Evolutionary conservation across 2,113 vertebrate genomes (phyloP).

Genomic region (Myotis lucifugus): DNA sequence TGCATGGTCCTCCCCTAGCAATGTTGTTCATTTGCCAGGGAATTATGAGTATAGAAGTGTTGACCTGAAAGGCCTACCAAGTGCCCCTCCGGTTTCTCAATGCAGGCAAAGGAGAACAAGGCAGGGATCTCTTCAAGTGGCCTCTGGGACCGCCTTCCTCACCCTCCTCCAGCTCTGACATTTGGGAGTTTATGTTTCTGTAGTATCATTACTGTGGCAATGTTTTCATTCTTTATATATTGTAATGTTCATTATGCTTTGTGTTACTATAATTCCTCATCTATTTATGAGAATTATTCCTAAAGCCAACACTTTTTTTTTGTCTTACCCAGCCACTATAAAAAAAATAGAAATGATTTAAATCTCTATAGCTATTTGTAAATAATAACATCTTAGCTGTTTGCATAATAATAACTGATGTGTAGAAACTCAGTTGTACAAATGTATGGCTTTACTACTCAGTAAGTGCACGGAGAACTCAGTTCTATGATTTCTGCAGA

Average conservation of each 20-base stretch:
- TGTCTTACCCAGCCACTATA: background rate
- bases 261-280: conserved; percentile 15
- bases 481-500: background rate
- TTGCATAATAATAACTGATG: background rate
- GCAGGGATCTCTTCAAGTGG: too few species aligned
- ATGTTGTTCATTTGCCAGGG: too few species aligned
- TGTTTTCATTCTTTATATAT: background rate
- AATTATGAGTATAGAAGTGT: too few species aligned
- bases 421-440: background rate
- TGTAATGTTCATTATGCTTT: background rate
- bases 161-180: background rate
- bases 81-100: too few species aligned
- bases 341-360: background rate
- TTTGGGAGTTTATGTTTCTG: background rate
- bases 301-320: conserved; percentile 10
- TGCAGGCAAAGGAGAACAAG: too few species aligned
- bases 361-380: background rate
- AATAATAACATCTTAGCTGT: background rate
- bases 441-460: background rate
- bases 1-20: too few species aligned
- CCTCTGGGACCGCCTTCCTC: too few species aligned
- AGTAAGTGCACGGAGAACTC: background rate
- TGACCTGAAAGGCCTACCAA: too few species aligned
- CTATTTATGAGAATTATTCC: background rate
- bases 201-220: background rate